These are phyloP conservation scores for Deilephila porcellus DNA, from an alignment of 2,888 invertebrate species.

Conservation along the genomic window DNA sequence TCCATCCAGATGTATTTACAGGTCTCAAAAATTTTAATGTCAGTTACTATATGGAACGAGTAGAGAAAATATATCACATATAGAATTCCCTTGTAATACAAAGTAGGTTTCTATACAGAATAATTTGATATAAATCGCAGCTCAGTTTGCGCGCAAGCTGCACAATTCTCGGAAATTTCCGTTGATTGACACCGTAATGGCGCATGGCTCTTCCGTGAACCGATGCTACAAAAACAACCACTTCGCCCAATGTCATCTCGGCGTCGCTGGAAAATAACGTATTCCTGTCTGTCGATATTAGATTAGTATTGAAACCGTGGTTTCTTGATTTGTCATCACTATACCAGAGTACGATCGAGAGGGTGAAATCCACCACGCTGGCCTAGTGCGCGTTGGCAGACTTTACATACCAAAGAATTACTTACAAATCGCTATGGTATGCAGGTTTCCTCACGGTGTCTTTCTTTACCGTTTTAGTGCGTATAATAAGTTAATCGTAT, in stretches of 20 bases:
- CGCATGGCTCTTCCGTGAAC: slow-evolving; percentile 4
- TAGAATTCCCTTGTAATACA: not conserved
- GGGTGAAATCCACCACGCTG: no score
- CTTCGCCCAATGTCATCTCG: not conserved
- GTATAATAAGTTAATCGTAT: no score
- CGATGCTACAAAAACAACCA: not conserved
- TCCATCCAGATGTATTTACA: no score
- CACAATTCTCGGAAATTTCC: slow-evolving; percentile 44
- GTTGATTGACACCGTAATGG: slow-evolving; percentile 45
- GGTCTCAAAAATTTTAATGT: no score
- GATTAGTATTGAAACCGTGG: not conserved
- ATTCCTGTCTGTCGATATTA: not conserved
- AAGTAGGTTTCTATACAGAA: not conserved
- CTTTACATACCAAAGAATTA: no score
- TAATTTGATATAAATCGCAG: not conserved
- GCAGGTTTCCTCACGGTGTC: no score
- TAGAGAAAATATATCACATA: not conserved
- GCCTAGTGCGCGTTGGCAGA: no score
- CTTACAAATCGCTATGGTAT: no score
- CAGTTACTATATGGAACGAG: no score
- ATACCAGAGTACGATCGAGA: no score
- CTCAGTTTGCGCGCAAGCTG: not conserved
- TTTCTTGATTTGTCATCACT: no score
- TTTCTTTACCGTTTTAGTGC: no score
- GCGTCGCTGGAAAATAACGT: not conserved